Evolutionary conservation across 2,888 invertebrate species (phyloP).

Genomic region (Dioctria linearis): DNA sequence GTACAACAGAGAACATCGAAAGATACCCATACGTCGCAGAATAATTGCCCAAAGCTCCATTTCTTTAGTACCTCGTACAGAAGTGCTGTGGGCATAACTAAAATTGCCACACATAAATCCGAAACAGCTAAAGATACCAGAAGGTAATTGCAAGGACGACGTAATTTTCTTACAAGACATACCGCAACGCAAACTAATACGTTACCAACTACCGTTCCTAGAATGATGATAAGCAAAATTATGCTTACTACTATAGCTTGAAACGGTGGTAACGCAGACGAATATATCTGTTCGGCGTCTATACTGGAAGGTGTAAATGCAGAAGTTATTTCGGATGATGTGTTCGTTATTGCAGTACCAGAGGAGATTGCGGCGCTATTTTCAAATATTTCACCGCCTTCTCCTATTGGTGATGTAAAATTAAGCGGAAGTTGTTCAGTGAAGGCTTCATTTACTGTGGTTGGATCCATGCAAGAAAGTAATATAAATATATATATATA

Average conservation of each 20-base stretch:
- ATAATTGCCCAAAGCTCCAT: slow-evolving; percentile 93
- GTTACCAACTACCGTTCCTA: slow-evolving; percentile 90
- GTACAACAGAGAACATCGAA: slow-evolving; percentile 98
- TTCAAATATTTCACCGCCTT: slow-evolving; percentile 52
- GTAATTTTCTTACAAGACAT: slow-evolving; percentile 91
- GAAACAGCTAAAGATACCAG: slow-evolving; percentile 96
- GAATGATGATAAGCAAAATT: slow-evolving; percentile 81
- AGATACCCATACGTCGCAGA: slow-evolving; percentile 97
- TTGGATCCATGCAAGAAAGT: slow-evolving; percentile 60
- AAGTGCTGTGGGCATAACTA: slow-evolving; percentile 98
- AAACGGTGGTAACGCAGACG: slow-evolving; percentile 62
- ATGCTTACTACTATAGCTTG: slow-evolving; percentile 80
- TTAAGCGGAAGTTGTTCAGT: slow-evolving; percentile 57
- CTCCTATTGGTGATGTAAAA: slow-evolving; percentile 54
- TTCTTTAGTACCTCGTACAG: slow-evolving; percentile 92
- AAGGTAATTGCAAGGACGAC: slow-evolving; percentile 91
- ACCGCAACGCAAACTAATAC: slow-evolving; percentile 96
- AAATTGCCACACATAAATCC: slow-evolving; percentile 93
- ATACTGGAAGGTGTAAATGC: slow-evolving; percentile 47
- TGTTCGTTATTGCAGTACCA: slow-evolving; percentile 24
- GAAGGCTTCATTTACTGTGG: slow-evolving; percentile 56
- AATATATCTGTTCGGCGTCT: slow-evolving; percentile 25
- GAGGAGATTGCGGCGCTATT: slow-evolving; percentile 46
- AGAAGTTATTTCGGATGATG: slow-evolving; percentile 31
- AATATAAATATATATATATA: slow-evolving; percentile 39